These are phyloP conservation scores for Zhuqinia jingwanae DNA, from an alignment of 2,888 invertebrate genomes.

Conservation along the genomic window DNA sequence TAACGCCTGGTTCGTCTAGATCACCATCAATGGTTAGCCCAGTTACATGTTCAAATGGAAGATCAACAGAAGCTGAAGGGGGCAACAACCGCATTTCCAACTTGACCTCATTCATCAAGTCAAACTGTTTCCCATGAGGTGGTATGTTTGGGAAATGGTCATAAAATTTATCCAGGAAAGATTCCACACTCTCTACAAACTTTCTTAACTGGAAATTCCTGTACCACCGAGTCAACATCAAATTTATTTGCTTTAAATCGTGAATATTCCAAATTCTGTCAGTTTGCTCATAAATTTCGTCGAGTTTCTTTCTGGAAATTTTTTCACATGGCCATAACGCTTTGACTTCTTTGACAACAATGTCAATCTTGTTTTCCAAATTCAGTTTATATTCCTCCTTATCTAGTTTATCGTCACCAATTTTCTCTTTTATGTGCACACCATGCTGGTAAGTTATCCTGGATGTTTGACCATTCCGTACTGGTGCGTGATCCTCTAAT, in stretches of 20 bases:
- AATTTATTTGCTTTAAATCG: not conserved
- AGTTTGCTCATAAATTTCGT: not conserved
- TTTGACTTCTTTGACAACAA: not conserved
- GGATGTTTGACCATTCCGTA: not conserved
- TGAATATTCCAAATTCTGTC: constrained; percentile 18
- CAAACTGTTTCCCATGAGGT: constrained; percentile 32
- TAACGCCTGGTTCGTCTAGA: constrained; percentile 41
- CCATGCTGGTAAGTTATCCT: not conserved
- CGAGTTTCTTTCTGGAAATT: constrained; percentile 35
- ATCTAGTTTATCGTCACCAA: not conserved
- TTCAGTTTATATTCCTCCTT: not conserved
- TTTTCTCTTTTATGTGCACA: not conserved
- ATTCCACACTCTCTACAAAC: constrained; percentile 34
- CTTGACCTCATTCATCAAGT: not conserved
- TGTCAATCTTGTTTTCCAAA: constrained; percentile 31
- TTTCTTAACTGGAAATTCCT: constrained; percentile 11
- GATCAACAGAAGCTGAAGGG: not conserved
- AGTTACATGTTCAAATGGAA: not conserved
- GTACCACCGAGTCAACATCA: constrained; percentile 12
- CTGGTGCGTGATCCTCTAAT: not conserved
- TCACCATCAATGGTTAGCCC: constrained; percentile 2
- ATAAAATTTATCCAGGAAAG: constrained; percentile 39
- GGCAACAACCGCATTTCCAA: not conserved
- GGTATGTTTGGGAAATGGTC: constrained; percentile 7
- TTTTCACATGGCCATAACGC: constrained; percentile 41